phyloP scores from a whole-genome alignment of 2,888 invertebrate species.

The Agrochola circellaris region DNA sequence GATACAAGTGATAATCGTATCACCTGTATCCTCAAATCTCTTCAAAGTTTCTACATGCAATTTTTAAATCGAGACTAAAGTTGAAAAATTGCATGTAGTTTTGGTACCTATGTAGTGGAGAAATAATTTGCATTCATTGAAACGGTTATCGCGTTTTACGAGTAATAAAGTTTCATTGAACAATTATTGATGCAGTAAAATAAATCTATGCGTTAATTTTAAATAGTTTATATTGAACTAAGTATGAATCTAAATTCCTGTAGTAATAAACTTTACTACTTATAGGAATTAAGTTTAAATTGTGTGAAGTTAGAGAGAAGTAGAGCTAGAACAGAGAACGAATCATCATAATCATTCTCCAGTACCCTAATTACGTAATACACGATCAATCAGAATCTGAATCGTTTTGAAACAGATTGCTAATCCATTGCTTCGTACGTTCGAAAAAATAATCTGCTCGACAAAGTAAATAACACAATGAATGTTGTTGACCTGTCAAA shows the following conservation, averaged over 20 bases:
- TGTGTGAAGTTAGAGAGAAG: neutral
- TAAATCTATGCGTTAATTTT: slow-evolving; percentile 17
- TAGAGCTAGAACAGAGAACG: neutral
- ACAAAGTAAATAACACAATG: too few relatives aligned
- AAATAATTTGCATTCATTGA: neutral
- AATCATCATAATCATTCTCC: too few relatives aligned
- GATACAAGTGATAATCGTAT: neutral
- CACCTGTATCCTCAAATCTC: too few relatives aligned
- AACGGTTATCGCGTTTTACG: slow-evolving; percentile 12
- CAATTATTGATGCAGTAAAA: slow-evolving; percentile 30
- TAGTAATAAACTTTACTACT: neutral
- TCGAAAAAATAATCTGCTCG: too few relatives aligned
- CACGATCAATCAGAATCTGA: too few relatives aligned
- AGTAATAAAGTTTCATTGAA: slow-evolving; percentile 15
- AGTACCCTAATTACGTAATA: too few relatives aligned
- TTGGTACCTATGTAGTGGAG: neutral
- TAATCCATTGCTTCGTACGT: too few relatives aligned
- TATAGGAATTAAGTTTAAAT: slow-evolving; percentile 4
- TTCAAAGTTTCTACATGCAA: too few relatives aligned
- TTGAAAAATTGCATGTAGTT: neutral
- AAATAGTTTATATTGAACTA: neutral
- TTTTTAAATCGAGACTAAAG: too few relatives aligned
- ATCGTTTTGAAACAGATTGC: too few relatives aligned
- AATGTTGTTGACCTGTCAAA: too few relatives aligned
- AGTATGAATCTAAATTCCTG: neutral